Base-by-base conservation (phyloP, 2,113 vertebrate genomes). In the Anser cygnoides region DNA sequence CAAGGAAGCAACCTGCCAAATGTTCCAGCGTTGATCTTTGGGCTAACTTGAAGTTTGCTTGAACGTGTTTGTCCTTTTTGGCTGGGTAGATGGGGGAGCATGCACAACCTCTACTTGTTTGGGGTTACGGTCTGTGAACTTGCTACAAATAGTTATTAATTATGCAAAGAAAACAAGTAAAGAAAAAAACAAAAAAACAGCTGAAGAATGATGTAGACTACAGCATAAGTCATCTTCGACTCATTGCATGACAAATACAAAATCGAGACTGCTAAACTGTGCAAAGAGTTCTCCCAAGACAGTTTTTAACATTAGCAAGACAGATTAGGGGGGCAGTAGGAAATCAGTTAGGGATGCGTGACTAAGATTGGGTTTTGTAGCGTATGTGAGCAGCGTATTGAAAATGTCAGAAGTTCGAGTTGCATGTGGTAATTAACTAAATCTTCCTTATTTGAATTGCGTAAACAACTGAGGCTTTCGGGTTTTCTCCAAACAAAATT, bases 81-180 rank as follows among this genome's bases (percentile, higher is more conserved):
- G 31, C 31, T 80, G 31, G 33, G 23, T 9, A 68, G 18, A 10
- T 58, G 22, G 11, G 14, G 57, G 11, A 35, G 11, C 9, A 39
- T 11, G 21, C 4, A 28, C 10, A 39, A 19, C 9, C 5, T 65
- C 20, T 70, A 13, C 10, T 80, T 9, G 0, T 0, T 18, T 44
- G 59, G 46, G 6, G 14, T 67, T 70, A 29, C 1, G 3, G 26
- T 55, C 28, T 63, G 31, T 72, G 54, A 10, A 26, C 65, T 83
- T 37, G n/a, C 6, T 44, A 29, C 5, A 81, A 74, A 19, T 44
- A 46, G 58, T 19, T 73, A 50, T 11, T 52, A 55, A 26, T 49
- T 49, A 31, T 0, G 0, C 54, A 18, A 10, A 84, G 31, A 70
- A 73, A 89, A 63, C 0, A 81, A 68, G 13, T 2, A 31, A 25